Base-by-base conservation (phyloP, 2,113 vertebrate genomes). In the Neodontobutis hainanensis region DNA sequence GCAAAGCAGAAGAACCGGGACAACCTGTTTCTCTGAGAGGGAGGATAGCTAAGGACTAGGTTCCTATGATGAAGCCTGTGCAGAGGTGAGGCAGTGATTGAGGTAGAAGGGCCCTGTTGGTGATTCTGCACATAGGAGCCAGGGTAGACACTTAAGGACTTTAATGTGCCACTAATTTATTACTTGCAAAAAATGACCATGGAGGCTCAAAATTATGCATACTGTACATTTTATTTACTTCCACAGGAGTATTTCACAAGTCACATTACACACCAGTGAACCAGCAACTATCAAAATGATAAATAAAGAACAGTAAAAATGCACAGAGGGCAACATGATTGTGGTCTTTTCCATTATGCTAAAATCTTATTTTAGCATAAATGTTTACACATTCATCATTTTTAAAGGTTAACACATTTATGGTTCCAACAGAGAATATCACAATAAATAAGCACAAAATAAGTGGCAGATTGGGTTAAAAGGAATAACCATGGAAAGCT, bases 371-470 rank as follows among this genome's bases (percentile, higher is more conserved):
- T 67, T 77, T 51, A 46, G 2, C 45, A 68, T 66, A 69, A 45
- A 78, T 47, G 65, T 59, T 75, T 59, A 27, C 45, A 73, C 38
- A 8, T 79, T 47, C 60, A 61, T 8, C 63, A 70, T 75, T 11
- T 70, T 78, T 83, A 73, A 75, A 73, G 76, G 81, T 49, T 63
- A 61, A 69, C 65, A 81, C 70, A 11, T 64, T 32, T 16, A 61
- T 16, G 11, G 38, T 55, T 73, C 60, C 75, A 76, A 60, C 75
- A 75, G 55, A 72, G 65, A 49, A 71, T 74, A 67, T 61, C 50
- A 75, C 55, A 85, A 87, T 88, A 90, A 89, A 88, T 85, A 68
- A 84, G 86, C 65, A 75, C 61, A 88, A 87, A 78, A 88, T 77
- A 87, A 50, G 75, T 75, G 61, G 78, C 67, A 73, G 48, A 36